A percentile compares a stretch with the other conserved stretches of the same genome.
These are phyloP conservation scores for Semicossyphus pulcher DNA, from an alignment of 2,113 vertebrate species.

Conservation along the genomic window DNA sequence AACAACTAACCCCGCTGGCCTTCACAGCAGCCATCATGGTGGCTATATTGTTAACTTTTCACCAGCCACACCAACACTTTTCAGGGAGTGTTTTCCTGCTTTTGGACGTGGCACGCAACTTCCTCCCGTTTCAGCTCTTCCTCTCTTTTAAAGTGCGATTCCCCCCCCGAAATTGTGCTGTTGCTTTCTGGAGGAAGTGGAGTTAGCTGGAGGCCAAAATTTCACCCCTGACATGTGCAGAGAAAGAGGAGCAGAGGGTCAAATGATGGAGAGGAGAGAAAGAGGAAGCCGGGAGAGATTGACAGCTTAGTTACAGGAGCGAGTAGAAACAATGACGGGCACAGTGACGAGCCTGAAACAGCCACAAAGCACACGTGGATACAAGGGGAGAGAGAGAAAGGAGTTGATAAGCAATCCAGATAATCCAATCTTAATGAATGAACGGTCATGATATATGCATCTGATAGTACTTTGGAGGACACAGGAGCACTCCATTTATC, in stretches of 20 bases:
- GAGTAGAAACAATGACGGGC: constrained; percentile 19
- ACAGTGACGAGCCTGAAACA: constrained; percentile 3
- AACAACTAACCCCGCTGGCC: constrained; percentile 35
- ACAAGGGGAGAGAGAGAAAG: constrained; percentile 22
- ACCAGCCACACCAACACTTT: constrained; percentile 55
- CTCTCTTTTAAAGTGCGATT: not conserved
- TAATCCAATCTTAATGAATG: constrained; percentile 79
- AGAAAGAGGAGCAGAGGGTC: not conserved
- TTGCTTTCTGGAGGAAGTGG: not conserved
- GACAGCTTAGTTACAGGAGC: constrained; percentile 35
- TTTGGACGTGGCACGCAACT: not conserved
- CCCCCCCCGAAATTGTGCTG: not conserved
- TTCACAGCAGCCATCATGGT: constrained; percentile 27
- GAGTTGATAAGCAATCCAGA: constrained; percentile 30
- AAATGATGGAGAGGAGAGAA: constrained; percentile 8
- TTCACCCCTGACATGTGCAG: not conserved
- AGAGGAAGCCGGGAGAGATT: not conserved
- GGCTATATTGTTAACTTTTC: constrained; percentile 48
- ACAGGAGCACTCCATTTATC: constrained; percentile 85
- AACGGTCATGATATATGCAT: constrained; percentile 84
- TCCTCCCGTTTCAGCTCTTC: not conserved
- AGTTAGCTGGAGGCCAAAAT: not conserved
- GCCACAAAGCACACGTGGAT: constrained; percentile 28
- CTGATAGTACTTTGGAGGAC: constrained; percentile 84
- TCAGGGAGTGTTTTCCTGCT: constrained; percentile 54